Evolutionary conservation across 2,797 vertebrate species (phyloP).

Genomic region (Spheniscus humboldti): DNA sequence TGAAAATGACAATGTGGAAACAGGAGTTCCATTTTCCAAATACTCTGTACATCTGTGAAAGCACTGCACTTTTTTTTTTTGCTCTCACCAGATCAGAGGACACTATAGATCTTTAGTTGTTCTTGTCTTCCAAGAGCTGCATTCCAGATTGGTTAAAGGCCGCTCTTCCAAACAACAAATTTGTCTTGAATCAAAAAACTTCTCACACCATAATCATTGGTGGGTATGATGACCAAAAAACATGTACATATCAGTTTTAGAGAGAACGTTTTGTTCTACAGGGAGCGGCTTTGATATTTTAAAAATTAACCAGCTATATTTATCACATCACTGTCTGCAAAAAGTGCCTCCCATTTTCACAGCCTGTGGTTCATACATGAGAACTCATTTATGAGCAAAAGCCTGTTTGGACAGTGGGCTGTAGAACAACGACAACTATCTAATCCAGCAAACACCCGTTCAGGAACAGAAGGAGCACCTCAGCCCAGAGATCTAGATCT

Average conservation of each 20-base stretch:
- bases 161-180: not conserved
- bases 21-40: not conserved
- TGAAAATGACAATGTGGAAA: not conserved
- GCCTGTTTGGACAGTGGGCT: not conserved
- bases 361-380: not conserved
- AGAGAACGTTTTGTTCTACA: not conserved
- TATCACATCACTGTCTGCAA: not conserved
- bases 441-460: not conserved
- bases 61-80: not conserved
- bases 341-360: not conserved
- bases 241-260: not conserved
- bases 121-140: not conserved
- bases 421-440: not conserved
- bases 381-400: not conserved
- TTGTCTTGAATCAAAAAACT: not conserved
- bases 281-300: not conserved
- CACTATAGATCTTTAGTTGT: not conserved
- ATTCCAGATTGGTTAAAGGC: not conserved
- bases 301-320: not conserved
- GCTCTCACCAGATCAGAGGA: not conserved
- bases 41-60: not conserved
- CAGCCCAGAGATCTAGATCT: not conserved
- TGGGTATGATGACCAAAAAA: fast-evolving
- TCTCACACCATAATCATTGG: not conserved
- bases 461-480: not conserved